phyloP scores from a whole-genome alignment of 2,888 invertebrate genomes.

The Parnassius mnemosyne region DNA sequence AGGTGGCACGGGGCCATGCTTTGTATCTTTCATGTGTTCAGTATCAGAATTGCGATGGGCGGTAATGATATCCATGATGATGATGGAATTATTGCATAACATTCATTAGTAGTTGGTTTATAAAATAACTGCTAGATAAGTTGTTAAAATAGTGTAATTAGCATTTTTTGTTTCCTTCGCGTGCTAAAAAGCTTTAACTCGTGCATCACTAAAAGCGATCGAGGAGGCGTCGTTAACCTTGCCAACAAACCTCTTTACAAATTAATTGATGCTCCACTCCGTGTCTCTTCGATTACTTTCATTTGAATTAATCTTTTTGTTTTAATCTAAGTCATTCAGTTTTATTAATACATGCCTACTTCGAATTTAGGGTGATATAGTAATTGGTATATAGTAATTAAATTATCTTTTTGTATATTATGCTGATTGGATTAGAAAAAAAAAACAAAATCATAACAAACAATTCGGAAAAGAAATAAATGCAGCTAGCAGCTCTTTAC shows the following conservation, averaged over 20 bases:
- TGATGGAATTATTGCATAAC: no score
- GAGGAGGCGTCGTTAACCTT: conserved; percentile 30
- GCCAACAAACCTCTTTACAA: conserved; percentile 32
- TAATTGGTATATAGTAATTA: conserved; percentile 1
- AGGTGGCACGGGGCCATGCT: no score
- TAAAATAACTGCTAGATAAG: no score
- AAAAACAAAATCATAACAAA: no score
- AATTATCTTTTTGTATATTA: no score
- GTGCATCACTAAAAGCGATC: conserved; percentile 13
- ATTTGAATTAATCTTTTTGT: conserved; percentile 13
- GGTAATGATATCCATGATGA: no score
- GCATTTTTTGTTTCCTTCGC: neutral
- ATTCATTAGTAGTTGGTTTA: no score
- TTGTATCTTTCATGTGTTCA: no score
- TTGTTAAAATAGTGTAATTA: neutral
- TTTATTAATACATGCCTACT: neutral
- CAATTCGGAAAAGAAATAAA: no score
- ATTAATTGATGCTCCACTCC: conserved; percentile 33
- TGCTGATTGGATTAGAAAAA: no score
- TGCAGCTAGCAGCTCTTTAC: no score
- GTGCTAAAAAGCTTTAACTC: neutral
- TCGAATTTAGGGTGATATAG: neutral
- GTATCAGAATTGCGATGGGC: no score
- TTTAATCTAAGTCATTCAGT: neutral
- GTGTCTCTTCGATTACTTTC: conserved; percentile 6